Conservation (phyloP, 2,797 vertebrate genomes). For the Alfaro cultratus region DNA sequence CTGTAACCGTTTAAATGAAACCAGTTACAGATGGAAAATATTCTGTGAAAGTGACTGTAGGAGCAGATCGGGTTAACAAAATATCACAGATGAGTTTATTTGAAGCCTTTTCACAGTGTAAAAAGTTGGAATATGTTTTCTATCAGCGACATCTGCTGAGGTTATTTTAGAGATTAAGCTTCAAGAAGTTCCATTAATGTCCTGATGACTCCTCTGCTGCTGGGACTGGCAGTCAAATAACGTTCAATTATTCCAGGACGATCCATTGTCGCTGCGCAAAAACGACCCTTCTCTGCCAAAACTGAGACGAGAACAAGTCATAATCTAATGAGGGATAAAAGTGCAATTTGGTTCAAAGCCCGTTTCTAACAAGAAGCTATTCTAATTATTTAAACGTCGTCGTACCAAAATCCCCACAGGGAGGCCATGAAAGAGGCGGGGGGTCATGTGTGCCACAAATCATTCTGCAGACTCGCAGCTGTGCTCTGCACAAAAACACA, state of each 20-base stretch:
- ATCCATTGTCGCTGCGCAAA: slow-evolving; percentile 10
- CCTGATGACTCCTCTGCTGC: background rate
- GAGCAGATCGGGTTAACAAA: background rate
- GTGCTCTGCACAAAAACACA: slow-evolving; percentile 4
- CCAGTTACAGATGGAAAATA: too few relatives aligned
- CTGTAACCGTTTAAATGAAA: too few relatives aligned
- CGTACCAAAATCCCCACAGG: background rate
- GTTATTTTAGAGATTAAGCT: slow-evolving; percentile 1
- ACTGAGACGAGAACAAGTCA: slow-evolving; percentile 27
- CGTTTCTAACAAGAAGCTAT: slow-evolving; percentile 22
- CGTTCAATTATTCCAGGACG: slow-evolving; percentile 43
- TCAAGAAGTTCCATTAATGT: slow-evolving; percentile 4
- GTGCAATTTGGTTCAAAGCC: slow-evolving; percentile 27
- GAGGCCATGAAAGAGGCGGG: slow-evolving; percentile 6
- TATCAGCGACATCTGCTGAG: background rate
- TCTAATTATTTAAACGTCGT: slow-evolving; percentile 29
- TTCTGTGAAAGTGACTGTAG: background rate
- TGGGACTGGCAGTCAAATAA: slow-evolving; percentile 12
- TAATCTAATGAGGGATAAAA: slow-evolving; percentile 51
- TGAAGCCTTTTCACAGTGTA: background rate
- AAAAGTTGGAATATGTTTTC: background rate
- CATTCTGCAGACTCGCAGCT: background rate
- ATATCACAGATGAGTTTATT: background rate
- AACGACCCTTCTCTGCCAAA: slow-evolving; percentile 16
- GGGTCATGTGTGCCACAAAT: slow-evolving; percentile 11